These are phyloP conservation scores for Phrynocephalus guinanensis DNA, from an alignment of 2,797 vertebrate species.

Conservation along the genomic window DNA sequence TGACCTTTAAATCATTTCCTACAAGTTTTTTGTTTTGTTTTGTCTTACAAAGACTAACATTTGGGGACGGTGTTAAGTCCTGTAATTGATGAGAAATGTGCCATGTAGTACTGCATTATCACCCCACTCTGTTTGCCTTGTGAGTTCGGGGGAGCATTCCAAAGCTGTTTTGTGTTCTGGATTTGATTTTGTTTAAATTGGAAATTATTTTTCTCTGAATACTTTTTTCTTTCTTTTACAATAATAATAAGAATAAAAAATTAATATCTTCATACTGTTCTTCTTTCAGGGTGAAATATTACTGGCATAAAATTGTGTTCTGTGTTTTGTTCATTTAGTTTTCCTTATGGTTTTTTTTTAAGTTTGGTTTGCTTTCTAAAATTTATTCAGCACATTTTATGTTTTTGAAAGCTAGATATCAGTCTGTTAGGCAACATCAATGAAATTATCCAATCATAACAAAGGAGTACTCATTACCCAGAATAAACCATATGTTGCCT, in stretches of 20 bases:
- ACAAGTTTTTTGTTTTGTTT: constrained; percentile 68
- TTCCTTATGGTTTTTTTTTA: constrained; percentile 43
- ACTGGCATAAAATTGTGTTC: constrained; percentile 78
- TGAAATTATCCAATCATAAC: constrained; percentile 74
- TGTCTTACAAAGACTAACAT: constrained; percentile 84
- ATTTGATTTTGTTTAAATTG: constrained; percentile 73
- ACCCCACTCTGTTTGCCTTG: constrained; percentile 80
- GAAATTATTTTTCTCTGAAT: constrained; percentile 62
- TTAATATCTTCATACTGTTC: constrained; percentile 66
- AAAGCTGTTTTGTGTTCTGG: constrained; percentile 76
- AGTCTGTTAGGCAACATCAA: constrained; percentile 82
- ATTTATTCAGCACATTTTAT: constrained; percentile 78
- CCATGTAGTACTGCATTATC: constrained; percentile 83
- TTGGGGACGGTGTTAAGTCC: constrained; percentile 79
- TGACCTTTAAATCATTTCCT: constrained; percentile 86
- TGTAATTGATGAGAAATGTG: constrained; percentile 83
- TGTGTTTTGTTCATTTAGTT: constrained; percentile 53
- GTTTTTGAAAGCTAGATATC: constrained; percentile 82
- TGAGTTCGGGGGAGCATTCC: constrained; percentile 80
- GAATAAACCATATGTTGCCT: constrained; percentile 98
- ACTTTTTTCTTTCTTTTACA: constrained; percentile 25
- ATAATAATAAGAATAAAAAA: background rate
- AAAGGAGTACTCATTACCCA: constrained; percentile 87
- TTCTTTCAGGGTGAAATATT: constrained; percentile 79
- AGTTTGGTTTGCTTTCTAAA: constrained; percentile 78